A percentile compares a stretch with the other conserved stretches of the same genome.
These are phyloP conservation scores for Rotaria socialis DNA, from an alignment of 2,888 invertebrate species.

Conservation along the genomic window DNA sequence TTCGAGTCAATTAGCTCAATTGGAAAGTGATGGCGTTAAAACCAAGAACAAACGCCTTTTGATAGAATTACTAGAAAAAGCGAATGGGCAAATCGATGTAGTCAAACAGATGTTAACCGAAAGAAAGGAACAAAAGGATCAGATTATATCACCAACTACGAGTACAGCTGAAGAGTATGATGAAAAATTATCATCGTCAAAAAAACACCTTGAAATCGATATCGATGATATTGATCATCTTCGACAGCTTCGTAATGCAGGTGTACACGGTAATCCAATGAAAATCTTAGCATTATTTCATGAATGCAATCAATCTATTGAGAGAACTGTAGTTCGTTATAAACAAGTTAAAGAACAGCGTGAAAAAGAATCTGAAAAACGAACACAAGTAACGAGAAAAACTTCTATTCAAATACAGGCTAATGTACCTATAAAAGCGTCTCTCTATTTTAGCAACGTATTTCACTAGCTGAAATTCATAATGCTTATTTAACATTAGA, in stretches of 20 bases:
- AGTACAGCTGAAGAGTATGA: neutral
- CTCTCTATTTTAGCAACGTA: neutral
- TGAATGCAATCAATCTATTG: conserved; percentile 28
- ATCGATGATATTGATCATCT: neutral
- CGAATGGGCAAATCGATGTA: neutral
- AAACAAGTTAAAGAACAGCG: neutral
- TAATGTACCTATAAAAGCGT: neutral
- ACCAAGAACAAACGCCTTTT: neutral
- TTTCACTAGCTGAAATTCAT: neutral
- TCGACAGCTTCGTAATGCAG: neutral
- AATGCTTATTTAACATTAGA: neutral
- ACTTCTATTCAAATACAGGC: no score
- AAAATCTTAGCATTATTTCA: neutral
- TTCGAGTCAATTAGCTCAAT: neutral
- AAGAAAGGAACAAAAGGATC: neutral
- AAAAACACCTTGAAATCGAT: neutral
- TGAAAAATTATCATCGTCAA: neutral
- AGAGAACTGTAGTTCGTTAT: neutral
- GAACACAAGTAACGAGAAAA: neutral
- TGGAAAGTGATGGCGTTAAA: neutral
- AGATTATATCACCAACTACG: neutral
- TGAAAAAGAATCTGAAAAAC: neutral
- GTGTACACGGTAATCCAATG: neutral
- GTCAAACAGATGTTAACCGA: neutral
- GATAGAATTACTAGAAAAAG: neutral